phyloP scores from a whole-genome alignment of 2,888 invertebrate genomes.

The Penaeus monodon region DNA sequence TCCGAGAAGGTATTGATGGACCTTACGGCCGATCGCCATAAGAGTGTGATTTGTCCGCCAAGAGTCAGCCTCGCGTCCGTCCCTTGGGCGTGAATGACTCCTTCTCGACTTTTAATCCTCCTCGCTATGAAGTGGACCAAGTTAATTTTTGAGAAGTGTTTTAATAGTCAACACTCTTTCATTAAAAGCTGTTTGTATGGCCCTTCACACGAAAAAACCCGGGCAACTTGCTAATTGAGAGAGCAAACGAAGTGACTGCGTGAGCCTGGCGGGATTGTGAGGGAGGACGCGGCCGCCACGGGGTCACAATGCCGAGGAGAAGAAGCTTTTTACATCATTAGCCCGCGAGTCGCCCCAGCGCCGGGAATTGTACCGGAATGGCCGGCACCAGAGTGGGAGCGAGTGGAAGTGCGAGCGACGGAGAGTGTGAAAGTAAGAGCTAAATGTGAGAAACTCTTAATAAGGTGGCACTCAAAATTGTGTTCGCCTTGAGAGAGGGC shows the following conservation, averaged over 20 bases:
- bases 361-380: slow-evolving; percentile 41
- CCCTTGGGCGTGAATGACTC: slow-evolving; percentile 32
- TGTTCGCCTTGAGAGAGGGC: slow-evolving; percentile 17
- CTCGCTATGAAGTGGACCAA: slow-evolving; percentile 65
- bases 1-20: slow-evolving; percentile 9
- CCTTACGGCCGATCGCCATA: slow-evolving; percentile 5
- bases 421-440: slow-evolving; percentile 32
- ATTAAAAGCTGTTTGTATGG: slow-evolving; percentile 64
- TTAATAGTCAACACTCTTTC: slow-evolving; percentile 66
- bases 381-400: slow-evolving; percentile 27
- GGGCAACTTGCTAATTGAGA: slow-evolving; percentile 65
- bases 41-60: slow-evolving; percentile 4
- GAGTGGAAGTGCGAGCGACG: slow-evolving; percentile 39
- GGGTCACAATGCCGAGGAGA: slow-evolving; percentile 35
- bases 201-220: slow-evolving; percentile 62
- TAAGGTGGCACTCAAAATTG: slow-evolving; percentile 43
- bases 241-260: slow-evolving; percentile 51
- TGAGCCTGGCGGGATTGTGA: slow-evolving; percentile 19
- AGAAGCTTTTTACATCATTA: slow-evolving; percentile 49
- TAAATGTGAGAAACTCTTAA: slow-evolving; percentile 53
- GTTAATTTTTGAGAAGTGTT: slow-evolving; percentile 66
- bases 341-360: slow-evolving; percentile 27
- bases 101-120: slow-evolving; percentile 62
- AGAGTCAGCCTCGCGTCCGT: neutral
- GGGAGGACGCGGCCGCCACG: slow-evolving; percentile 23